These are phyloP conservation scores for Calvadosia cruxmelitensis DNA, from an alignment of 30 jellyfish, hydroid and myxozoan species.

Conservation along the genomic window DNA sequence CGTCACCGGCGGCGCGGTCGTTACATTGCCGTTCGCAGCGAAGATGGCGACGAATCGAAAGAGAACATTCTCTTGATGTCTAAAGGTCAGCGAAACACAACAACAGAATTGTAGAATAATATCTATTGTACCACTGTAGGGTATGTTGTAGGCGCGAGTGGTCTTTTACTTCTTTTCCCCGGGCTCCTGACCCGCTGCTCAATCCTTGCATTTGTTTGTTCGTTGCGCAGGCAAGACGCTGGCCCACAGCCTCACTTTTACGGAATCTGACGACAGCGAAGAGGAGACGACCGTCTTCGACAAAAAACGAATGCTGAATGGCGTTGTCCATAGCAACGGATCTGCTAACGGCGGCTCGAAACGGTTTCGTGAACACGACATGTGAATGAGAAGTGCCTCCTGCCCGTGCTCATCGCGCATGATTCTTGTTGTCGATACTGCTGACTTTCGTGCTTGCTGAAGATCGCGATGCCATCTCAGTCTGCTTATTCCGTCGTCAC, in stretches of 20 bases:
- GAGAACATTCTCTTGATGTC: conserved; percentile 74
- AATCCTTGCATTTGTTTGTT: background rate
- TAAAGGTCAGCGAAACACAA: conserved; percentile 53
- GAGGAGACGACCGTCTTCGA: conserved; percentile 93
- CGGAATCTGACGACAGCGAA: conserved; percentile 89
- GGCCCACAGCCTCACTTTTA: conserved; percentile 76
- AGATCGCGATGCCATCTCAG: too few species aligned
- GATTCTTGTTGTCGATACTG: too few species aligned
- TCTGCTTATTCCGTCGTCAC: too few species aligned
- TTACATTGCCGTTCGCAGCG: conserved; percentile 51
- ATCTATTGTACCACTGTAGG: too few species aligned
- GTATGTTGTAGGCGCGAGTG: too few species aligned
- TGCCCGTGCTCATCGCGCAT: too few species aligned
- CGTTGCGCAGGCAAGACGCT: conserved; percentile 46
- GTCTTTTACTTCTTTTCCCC: too few species aligned
- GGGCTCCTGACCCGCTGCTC: too few species aligned
- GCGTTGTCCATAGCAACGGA: conserved; percentile 17
- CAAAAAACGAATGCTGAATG: conserved; percentile 63
- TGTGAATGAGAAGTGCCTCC: too few species aligned
- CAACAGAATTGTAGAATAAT: too few species aligned
- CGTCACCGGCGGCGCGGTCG: conserved; percentile 63
- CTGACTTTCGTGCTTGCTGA: too few species aligned
- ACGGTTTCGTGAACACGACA: conserved; percentile 15
- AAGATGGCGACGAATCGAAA: conserved; percentile 66
- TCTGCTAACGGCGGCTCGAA: conserved; percentile 48